phyloP scores from a whole-genome alignment of 2,797 vertebrate genomes.

The Gymnoscopelus braueri region DNA sequence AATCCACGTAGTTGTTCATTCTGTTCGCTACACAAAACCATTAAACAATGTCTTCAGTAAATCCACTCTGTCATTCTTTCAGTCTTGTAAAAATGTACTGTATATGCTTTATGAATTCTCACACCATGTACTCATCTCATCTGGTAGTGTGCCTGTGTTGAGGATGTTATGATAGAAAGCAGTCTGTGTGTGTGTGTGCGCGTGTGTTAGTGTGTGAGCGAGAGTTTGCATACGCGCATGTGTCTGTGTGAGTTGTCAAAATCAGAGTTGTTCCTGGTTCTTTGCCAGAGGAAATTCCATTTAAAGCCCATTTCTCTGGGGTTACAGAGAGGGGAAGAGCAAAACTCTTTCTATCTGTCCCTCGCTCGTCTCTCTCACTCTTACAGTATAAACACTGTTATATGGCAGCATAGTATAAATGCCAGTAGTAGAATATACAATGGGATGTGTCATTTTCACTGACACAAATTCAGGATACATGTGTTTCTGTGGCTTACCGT shows the following conservation, averaged over 20 bases:
- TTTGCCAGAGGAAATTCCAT: conserved; percentile 25
- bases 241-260: neutral
- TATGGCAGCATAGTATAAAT: conserved; percentile 27
- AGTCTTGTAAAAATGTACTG: neutral
- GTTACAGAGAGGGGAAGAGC: conserved; percentile 4
- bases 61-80: conserved; percentile 23
- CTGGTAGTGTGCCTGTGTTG: neutral
- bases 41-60: conserved; percentile 70
- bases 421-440: conserved; percentile 61
- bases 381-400: too few relatives aligned
- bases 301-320: neutral
- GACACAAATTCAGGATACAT: conserved; percentile 48
- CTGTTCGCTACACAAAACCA: conserved; percentile 67
- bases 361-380: too few relatives aligned
- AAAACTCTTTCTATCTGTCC: neutral
- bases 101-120: neutral
- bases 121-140: neutral
- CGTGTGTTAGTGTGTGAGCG: too few relatives aligned
- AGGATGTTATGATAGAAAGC: conserved; percentile 6
- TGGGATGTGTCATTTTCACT: conserved; percentile 40
- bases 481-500: conserved; percentile 25
- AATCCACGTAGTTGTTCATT: conserved; percentile 52
- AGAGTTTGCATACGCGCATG: too few relatives aligned
- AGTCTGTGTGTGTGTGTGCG: neutral
- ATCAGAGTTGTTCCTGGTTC: neutral